These are phyloP conservation scores for Scytalopus superciliaris DNA, from an alignment of 2,113 vertebrate species.

Conservation along the genomic window DNA sequence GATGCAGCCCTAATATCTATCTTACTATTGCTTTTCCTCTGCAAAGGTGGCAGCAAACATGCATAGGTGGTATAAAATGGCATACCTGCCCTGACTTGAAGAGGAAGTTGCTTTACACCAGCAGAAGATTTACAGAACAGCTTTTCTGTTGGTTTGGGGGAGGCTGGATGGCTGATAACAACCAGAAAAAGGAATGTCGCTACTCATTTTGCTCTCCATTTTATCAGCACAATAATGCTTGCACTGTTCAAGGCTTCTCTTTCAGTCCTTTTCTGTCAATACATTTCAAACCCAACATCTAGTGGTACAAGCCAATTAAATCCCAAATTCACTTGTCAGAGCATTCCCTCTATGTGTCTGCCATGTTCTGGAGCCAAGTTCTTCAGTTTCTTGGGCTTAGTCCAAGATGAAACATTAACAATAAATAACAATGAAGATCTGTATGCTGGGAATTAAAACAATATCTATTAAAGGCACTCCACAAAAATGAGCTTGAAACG, in stretches of 20 bases:
- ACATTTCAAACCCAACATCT: conserved; percentile 30
- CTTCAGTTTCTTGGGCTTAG: conserved; percentile 44
- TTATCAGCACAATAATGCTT: conserved; percentile 22
- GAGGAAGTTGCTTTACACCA: neutral
- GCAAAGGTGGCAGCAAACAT: neutral
- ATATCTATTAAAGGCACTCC: conserved; percentile 42
- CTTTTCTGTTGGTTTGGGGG: neutral
- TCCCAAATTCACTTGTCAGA: conserved; percentile 63
- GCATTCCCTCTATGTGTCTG: conserved; percentile 46
- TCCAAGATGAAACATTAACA: conserved; percentile 59
- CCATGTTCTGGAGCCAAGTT: conserved; percentile 53
- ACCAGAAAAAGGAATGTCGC: neutral
- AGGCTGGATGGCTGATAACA: neutral
- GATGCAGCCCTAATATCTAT: neutral
- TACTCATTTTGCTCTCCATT: neutral
- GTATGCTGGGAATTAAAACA: conserved; percentile 51
- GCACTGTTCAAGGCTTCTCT: conserved; percentile 5
- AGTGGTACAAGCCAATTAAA: conserved; percentile 54
- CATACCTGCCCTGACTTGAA: neutral
- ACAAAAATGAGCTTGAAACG: neutral
- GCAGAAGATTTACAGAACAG: neutral
- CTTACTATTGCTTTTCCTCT: neutral
- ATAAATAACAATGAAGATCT: conserved; percentile 52
- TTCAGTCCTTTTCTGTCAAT: conserved; percentile 54
- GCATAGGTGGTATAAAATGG: neutral